Evolutionary conservation across 2,888 invertebrate species (phyloP), one percentile per base, ranked within the genome.

Genomic region (Zele albiditarsus): DNA sequence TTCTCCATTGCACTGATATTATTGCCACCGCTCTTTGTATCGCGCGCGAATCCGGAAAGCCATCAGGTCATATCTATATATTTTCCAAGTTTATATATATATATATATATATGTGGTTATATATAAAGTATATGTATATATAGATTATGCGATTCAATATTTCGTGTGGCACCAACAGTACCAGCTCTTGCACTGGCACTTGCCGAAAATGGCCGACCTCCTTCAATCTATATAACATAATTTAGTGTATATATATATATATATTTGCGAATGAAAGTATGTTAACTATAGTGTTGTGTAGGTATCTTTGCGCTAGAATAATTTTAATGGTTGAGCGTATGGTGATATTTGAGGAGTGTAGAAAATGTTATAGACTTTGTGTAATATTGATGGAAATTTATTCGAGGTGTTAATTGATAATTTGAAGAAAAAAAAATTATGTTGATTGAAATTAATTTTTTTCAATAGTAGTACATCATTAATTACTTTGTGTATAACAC

Each of bases 141-240:
- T 33, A 71, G 31, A 65, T 70, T 25, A 14, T 42, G 66, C 42
- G 57, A 60, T 71, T 42, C 66, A 46, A 74, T 65, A 31, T 65
- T 75, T 67, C 28, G 25, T 58, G 74, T 71, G 53, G 75, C 70
- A 72, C 70, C 73, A 71, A 70, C 76, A 75, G 78, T 80, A 77
- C 75, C 80, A 80, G 76, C 58, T 68, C 53, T 68, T 73, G 60
- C 57, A 46, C 38, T 68, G 73, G 60, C 60, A 73, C 73, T 68
- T n/a, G 67, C 68, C 38, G 68, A 73, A 70, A 73, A 73, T 71
- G 70, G 70, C 70, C 31, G 70, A 23, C 46, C n/a, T 16, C 46
- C n/a, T 53, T 23, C 20, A 53, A 53, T 53, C 23, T 53, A 53
- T 20, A 53, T 20, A 20, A n/a, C 8, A 53, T n/a, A 46, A 46